These are phyloP conservation scores for Proteles cristata DNA, from an alignment of 2,113 vertebrate species.

Conservation along the genomic window DNA sequence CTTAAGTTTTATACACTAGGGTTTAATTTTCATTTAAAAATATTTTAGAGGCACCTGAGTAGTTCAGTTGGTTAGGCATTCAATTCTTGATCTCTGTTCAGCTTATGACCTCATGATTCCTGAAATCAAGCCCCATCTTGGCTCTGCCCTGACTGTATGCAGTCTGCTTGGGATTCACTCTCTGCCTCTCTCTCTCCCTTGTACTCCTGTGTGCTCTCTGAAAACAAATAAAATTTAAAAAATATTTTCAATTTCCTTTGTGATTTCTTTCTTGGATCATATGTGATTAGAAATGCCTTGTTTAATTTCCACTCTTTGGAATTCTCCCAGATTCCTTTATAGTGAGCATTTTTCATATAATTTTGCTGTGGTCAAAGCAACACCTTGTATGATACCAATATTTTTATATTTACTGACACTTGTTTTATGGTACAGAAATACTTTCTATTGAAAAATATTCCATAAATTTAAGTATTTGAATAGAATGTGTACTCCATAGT, in stretches of 20 bases:
- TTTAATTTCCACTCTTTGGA: background rate
- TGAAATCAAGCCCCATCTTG: too few species aligned
- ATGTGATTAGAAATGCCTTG: background rate
- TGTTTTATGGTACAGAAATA: background rate
- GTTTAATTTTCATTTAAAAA: background rate
- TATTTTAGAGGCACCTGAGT: background rate
- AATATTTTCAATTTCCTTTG: background rate
- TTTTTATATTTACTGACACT: background rate
- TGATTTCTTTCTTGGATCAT: background rate
- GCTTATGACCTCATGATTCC: too few species aligned
- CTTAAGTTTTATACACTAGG: background rate
- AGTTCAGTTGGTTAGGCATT: too few species aligned
- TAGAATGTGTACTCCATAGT: background rate
- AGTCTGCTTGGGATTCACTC: too few species aligned
- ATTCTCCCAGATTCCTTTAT: background rate
- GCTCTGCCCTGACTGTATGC: too few species aligned
- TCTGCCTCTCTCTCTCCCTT: too few species aligned
- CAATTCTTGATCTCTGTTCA: too few species aligned
- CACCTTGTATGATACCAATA: background rate
- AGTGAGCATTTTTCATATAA: background rate
- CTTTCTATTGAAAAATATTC: background rate
- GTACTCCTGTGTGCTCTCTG: too few species aligned
- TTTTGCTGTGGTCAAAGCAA: background rate
- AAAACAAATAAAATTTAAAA: too few species aligned
- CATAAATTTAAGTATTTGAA: background rate